Evolutionary conservation across 2,113 vertebrate species (phyloP), one percentile per base, ranked within the genome.

Genomic region (Catharus fuscescens): DNA sequence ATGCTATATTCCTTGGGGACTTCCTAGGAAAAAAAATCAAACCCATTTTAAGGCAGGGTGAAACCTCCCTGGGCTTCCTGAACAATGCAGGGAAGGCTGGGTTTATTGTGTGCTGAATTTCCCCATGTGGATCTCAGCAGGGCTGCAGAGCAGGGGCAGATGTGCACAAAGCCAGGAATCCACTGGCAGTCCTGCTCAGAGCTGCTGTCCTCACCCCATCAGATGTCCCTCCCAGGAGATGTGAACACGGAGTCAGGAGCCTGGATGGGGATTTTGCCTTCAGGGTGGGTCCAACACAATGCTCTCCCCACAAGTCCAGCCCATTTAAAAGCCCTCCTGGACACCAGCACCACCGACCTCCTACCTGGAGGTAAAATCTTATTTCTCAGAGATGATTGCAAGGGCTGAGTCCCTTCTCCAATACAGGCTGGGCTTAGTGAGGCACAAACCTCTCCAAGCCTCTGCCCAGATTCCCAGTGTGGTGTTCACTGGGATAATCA

Each of bases 21-120:
- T 88, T 87, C 71, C 34, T 38, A 74, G 71, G 52, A 6, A 8
- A 7, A 5, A 78, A 86, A 53, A 7, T 5, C 19, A 53, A 77
- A 66, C 36, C 44, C 48, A 28, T 92, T 96, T 66, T 80, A 89
- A 92, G 59, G 83, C 80, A 91, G 31, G 54, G 24, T 88, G 74
- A 95, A 94, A 82, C 25, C 69, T 80, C 59, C 1, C 6, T 29
- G 86, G 92, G 79, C 67, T 91, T 91, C 59, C 66, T 53, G 86
- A 89, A 69, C 89, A 97, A 88, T 36, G 71, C 89, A 86, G 76
- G 16, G 54, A 90, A 81, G 52, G 56, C 53, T 60, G 29, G 56
- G 71, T 90, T 95, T 84, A 88, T 95, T 92, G 79, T 56, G 48
- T 70, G 62, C 56, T 16, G 28, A 47, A 94, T 97, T 96, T 96